phyloP scores from a whole-genome alignment of 2,888 invertebrate genomes.

The Phania funesta region DNA sequence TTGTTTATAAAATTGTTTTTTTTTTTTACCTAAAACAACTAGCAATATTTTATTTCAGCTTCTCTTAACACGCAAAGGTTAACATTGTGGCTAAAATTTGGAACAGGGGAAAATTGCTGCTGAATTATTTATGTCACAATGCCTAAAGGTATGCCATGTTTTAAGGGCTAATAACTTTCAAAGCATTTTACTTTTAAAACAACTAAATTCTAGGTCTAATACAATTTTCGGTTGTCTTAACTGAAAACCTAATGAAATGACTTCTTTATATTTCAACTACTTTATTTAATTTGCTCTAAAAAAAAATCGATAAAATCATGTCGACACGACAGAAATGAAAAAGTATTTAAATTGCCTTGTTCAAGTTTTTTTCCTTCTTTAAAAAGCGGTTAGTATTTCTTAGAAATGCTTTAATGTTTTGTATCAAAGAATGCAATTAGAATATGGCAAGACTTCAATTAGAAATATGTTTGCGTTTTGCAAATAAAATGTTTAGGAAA shows the following conservation, averaged over 20 bases:
- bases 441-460: too few relatives aligned
- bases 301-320: too few relatives aligned
- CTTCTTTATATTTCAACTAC: not conserved
- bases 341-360: too few relatives aligned
- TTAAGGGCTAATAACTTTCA: not conserved
- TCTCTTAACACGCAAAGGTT: constrained; percentile 53
- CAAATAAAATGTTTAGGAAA: too few relatives aligned
- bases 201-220: not conserved
- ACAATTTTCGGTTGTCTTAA: not conserved
- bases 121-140: constrained; percentile 13
- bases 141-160: constrained; percentile 34
- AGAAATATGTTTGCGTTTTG: too few relatives aligned
- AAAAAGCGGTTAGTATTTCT: too few relatives aligned
- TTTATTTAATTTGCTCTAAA: too few relatives aligned
- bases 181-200: not conserved
- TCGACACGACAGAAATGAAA: too few relatives aligned
- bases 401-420: too few relatives aligned
- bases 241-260: not conserved
- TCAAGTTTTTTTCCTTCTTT: too few relatives aligned
- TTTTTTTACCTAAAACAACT: too few relatives aligned
- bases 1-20: not conserved
- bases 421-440: too few relatives aligned
- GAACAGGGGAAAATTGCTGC: not conserved
- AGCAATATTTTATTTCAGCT: not conserved
- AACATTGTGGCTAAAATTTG: not conserved